Evolutionary conservation across 2,113 vertebrate species (phyloP), one percentile per base, ranked within the genome.

Genomic region (Empidonax traillii): DNA sequence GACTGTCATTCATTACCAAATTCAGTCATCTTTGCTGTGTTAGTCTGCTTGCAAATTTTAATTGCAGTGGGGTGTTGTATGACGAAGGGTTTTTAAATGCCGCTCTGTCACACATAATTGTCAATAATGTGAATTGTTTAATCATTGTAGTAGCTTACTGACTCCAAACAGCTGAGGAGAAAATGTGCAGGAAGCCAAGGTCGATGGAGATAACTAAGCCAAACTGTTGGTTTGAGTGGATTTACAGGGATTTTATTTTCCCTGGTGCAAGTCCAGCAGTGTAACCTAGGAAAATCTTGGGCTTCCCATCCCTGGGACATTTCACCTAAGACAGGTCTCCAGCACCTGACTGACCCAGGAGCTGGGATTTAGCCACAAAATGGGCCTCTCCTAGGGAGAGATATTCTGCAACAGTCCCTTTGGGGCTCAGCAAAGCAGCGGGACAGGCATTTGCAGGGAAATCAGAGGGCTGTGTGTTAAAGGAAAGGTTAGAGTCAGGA

Each of bases 211-310:
- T 81, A 88, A 84, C 90, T 56, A 80, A 91, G 44, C 51, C 59
- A 72, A 71, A 72, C 63, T 65, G 27, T 62, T 67, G 8, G 9
- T 56, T 95, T 85, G 33, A 71, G 68, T 84, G 67, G 85, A 80
- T 94, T 90, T 85, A 66, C 39, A 51, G 41, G 52, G 65, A 43
- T 92, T 86, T 90, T 61, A 23, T 89, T 93, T 93, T 90, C 44
- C 31, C 52, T 90, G 51, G 20, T 80, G 35, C 61, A 77, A 56
- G 10, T 69, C 75, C 68, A 86, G 21, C 46, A 55, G 33, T 18
- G 59, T 43, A 93, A 77, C 65, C 35, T 81, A 52, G 72, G 88
- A 67, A 69, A 71, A 75, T 27, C 46, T 87, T 52, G 77, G 53
- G 10, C n/a, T 93, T 93, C n/a, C 20, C n/a, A 1, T 55, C 37